Evolutionary conservation across 2,113 vertebrate genomes (phyloP).

Genomic region (Notiomystis cincta): DNA sequence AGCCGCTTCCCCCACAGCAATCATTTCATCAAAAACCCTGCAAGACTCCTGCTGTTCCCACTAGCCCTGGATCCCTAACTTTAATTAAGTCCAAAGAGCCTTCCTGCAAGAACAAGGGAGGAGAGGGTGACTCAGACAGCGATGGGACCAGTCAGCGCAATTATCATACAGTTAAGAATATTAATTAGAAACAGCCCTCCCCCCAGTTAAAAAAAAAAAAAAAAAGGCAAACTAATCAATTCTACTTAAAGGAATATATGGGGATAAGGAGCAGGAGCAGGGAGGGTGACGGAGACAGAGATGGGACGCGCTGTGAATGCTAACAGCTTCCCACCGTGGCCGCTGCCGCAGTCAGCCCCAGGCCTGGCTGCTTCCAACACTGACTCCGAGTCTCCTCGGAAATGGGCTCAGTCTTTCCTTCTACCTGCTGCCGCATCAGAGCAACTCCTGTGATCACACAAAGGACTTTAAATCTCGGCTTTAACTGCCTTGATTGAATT

Average conservation of each 20-base stretch:
- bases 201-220: not conserved
- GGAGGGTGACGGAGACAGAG: not conserved
- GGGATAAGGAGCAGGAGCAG: not conserved
- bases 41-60: constrained; percentile 18
- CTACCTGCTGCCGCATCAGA: constrained; percentile 45
- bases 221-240: constrained; percentile 19
- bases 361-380: constrained; percentile 28
- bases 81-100: constrained; percentile 55
- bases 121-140: constrained; percentile 33
- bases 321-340: constrained; percentile 19
- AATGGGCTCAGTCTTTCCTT: constrained; percentile 10
- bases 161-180: constrained; percentile 50
- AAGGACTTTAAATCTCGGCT: constrained; percentile 22
- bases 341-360: constrained; percentile 18
- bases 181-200: constrained; percentile 46
- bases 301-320: not conserved
- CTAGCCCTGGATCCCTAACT: constrained; percentile 39
- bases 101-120: not conserved
- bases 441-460: constrained; percentile 7
- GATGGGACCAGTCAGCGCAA: not conserved
- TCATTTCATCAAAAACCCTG: constrained; percentile 28
- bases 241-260: constrained; percentile 19
- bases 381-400: not conserved
- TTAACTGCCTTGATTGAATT: constrained; percentile 60
- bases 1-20: not conserved